A percentile compares a stretch with the other conserved stretches of the same genome.
Evolutionary conservation across 1,140 invertebrate species (phyloP).

Genomic region (Caerostris darwini): DNA sequence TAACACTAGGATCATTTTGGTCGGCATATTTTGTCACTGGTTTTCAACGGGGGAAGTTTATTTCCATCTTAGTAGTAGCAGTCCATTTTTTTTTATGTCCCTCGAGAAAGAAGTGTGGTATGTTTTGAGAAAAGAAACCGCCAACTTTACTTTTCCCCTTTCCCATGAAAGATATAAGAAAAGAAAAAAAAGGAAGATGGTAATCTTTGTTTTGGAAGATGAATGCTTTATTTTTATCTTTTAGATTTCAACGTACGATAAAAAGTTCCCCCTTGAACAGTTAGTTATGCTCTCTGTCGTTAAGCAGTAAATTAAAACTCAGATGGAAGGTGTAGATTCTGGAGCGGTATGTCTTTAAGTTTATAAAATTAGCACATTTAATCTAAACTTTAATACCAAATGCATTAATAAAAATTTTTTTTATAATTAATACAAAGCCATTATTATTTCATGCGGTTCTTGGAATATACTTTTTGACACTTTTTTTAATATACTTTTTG

Average conservation of each 20-base stretch:
- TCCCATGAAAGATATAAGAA: background rate
- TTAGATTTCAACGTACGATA: background rate
- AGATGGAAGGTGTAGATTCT: background rate
- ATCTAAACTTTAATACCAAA: background rate
- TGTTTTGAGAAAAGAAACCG: slow-evolving; percentile 32
- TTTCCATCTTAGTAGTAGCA: slow-evolving; percentile 17
- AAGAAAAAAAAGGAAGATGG: background rate
- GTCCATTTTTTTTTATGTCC: background rate
- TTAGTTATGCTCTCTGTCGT: background rate
- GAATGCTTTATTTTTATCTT: slow-evolving; percentile 27
- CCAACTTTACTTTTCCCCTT: background rate
- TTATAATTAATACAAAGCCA: too few relatives aligned
- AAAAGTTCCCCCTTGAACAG: background rate
- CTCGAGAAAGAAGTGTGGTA: background rate
- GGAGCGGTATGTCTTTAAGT: background rate
- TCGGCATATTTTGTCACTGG: slow-evolving; percentile 47
- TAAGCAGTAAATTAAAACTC: background rate
- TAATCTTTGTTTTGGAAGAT: slow-evolving; percentile 16
- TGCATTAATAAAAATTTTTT: too few relatives aligned
- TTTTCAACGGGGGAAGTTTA: slow-evolving; percentile 47
- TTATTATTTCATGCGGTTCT: too few relatives aligned
- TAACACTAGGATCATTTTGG: slow-evolving; percentile 29
- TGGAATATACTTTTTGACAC: too few relatives aligned
- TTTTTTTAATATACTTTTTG: too few relatives aligned
- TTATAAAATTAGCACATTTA: background rate